Percentiles rank a stretch among this genome's conserved stretches.
These are phyloP conservation scores for Corydoras sp. DNA, from an alignment of 2,113 vertebrate genomes.

Conservation along the genomic window DNA sequence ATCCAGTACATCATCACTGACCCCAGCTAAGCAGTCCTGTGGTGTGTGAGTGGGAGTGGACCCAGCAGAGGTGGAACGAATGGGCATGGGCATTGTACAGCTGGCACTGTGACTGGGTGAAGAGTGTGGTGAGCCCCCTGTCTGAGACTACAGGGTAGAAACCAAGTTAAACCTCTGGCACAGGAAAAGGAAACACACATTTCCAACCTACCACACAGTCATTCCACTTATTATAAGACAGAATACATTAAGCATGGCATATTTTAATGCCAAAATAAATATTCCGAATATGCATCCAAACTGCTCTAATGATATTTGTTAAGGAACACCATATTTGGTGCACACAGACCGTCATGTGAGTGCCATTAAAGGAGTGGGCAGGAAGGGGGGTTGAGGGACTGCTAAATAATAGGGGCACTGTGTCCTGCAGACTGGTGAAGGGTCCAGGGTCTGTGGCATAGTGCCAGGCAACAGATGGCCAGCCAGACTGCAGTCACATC, in stretches of 20 bases:
- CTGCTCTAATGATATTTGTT: constrained; percentile 3
- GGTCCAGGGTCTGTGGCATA: constrained; percentile 53
- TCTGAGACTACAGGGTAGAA: constrained; percentile 70
- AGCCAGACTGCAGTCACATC: constrained; percentile 63
- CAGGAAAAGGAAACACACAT: background rate
- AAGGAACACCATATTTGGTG: constrained; percentile 40
- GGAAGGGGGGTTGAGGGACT: constrained; percentile 10
- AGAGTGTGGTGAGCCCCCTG: constrained; percentile 79
- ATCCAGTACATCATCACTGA: constrained; percentile 82
- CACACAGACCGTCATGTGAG: constrained; percentile 51
- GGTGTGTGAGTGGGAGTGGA: constrained; percentile 84
- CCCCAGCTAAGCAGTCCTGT: constrained; percentile 75
- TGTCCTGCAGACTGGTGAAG: constrained; percentile 44
- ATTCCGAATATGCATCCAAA: constrained; percentile 3
- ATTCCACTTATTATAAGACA: no score
- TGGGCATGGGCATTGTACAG: constrained; percentile 83
- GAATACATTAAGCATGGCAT: no score
- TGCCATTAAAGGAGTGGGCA: constrained; percentile 8
- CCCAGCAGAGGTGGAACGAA: constrained; percentile 80
- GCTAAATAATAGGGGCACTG: constrained; percentile 50
- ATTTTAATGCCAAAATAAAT: no score
- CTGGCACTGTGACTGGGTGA: constrained; percentile 80
- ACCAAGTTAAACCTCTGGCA: constrained; percentile 8
- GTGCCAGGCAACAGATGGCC: constrained; percentile 70
- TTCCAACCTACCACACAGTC: no score